Evolutionary conservation across 1,140 invertebrate species (phyloP).

Genomic region (Grapholita molesta): DNA sequence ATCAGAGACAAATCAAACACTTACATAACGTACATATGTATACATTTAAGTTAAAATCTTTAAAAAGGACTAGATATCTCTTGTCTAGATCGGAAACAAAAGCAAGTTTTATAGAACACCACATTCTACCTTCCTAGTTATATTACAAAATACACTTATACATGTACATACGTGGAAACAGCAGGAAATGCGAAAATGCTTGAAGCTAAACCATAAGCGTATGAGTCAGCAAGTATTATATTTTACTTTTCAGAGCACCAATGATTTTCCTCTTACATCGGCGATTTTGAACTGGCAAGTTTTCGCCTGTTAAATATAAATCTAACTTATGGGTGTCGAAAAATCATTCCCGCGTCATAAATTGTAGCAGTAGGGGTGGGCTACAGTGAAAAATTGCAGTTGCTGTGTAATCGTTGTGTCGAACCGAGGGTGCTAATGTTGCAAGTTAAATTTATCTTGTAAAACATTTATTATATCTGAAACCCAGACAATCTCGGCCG

Average conservation of each 20-base stretch:
- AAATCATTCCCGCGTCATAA: slow-evolving; percentile 67
- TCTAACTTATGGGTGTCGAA: slow-evolving; percentile 59
- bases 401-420: slow-evolving; percentile 57
- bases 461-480: slow-evolving; percentile 58
- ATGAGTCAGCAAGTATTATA: slow-evolving; percentile 30
- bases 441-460: slow-evolving; percentile 60
- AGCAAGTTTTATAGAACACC: too few species aligned
- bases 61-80: too few species aligned
- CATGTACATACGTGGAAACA: neutral
- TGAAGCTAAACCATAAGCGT: slow-evolving; percentile 8
- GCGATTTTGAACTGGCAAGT: slow-evolving; percentile 26
- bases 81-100: too few species aligned
- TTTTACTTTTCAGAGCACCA: slow-evolving; percentile 27
- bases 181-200: neutral
- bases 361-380: slow-evolving; percentile 54
- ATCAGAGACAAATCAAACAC: too few species aligned
- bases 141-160: neutral
- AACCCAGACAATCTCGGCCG: slow-evolving; percentile 30
- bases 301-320: slow-evolving; percentile 60
- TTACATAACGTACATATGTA: too few species aligned
- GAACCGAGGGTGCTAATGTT: slow-evolving; percentile 61
- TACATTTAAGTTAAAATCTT: too few species aligned
- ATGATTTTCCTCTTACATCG: slow-evolving; percentile 21
- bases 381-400: slow-evolving; percentile 61
- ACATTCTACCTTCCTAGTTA: too few species aligned